phyloP scores from a whole-genome alignment of 2,888 invertebrate genomes.

The Diaphora mendica region DNA sequence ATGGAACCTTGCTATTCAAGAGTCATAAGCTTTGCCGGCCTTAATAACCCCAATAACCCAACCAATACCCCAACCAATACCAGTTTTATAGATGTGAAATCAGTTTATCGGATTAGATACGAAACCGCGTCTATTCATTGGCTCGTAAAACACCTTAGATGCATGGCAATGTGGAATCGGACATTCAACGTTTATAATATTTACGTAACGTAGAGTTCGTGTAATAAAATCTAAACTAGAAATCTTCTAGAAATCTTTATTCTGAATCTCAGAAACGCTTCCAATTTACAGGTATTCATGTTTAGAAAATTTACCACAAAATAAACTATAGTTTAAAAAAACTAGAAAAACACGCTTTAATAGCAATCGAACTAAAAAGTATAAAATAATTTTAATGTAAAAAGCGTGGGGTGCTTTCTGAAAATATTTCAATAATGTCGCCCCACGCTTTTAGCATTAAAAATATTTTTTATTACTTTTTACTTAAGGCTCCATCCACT shows the following conservation, averaged over 20 bases:
- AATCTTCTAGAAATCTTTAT: neutral
- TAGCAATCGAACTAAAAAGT: too few species aligned
- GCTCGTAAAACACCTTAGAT: constrained; percentile 9
- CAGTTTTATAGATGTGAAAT: constrained; percentile 1
- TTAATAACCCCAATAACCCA: neutral
- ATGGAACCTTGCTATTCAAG: too few species aligned
- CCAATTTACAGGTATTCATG: too few species aligned
- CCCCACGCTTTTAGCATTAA: too few species aligned
- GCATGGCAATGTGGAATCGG: constrained; percentile 1
- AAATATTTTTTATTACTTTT: too few species aligned
- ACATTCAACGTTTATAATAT: neutral
- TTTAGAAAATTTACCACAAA: too few species aligned
- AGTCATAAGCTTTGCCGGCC: neutral
- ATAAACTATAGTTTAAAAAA: too few species aligned
- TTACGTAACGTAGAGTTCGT: constrained; percentile 8
- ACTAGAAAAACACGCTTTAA: too few species aligned
- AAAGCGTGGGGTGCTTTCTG: too few species aligned
- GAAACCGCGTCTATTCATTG: neutral
- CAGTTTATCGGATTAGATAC: constrained; percentile 6
- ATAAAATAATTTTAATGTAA: too few species aligned
- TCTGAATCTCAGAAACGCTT: neutral
- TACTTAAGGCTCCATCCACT: too few species aligned
- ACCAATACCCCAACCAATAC: neutral
- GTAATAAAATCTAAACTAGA: constrained; percentile 8
- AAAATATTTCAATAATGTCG: too few species aligned